Conservation (phyloP, 2,888 invertebrate species). For the Strigamia transsilvanica region DNA sequence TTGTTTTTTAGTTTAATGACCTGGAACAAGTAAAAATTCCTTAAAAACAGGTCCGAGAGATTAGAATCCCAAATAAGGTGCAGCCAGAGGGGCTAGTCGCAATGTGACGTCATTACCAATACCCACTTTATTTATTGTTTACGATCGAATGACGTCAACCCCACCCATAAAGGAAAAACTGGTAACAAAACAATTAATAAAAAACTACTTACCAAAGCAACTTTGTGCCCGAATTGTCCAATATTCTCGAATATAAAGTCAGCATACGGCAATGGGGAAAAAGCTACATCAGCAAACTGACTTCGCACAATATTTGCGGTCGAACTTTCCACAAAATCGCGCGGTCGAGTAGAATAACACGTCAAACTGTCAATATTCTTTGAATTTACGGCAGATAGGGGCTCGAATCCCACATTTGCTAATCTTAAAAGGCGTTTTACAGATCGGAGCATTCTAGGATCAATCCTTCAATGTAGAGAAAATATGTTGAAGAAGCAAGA, state of each 20-base stretch:
- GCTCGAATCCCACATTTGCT: background rate
- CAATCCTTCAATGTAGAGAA: background rate
- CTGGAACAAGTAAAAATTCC: background rate
- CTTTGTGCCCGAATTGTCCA: conserved; percentile 13
- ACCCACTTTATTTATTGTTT: background rate
- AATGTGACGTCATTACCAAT: background rate
- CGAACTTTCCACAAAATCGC: conserved; percentile 9
- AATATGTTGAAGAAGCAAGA: background rate
- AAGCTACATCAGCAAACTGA: conserved; percentile 1
- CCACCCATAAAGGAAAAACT: background rate
- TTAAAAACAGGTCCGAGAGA: background rate
- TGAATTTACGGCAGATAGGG: background rate
- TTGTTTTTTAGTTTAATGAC: conserved; percentile 7
- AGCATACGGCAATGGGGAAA: conserved; percentile 37
- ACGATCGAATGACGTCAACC: background rate
- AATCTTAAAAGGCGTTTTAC: background rate
- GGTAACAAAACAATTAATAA: background rate
- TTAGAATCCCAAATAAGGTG: background rate
- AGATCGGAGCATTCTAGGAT: conserved; percentile 18
- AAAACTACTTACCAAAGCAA: conserved; percentile 27
- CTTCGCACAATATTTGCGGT: conserved; percentile 36
- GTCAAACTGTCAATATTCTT: background rate
- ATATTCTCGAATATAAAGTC: conserved; percentile 48
- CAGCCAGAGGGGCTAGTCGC: background rate
- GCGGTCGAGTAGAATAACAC: background rate